Evolutionary conservation across 2,113 vertebrate species (phyloP).

Genomic region (Isichthys henryi): DNA sequence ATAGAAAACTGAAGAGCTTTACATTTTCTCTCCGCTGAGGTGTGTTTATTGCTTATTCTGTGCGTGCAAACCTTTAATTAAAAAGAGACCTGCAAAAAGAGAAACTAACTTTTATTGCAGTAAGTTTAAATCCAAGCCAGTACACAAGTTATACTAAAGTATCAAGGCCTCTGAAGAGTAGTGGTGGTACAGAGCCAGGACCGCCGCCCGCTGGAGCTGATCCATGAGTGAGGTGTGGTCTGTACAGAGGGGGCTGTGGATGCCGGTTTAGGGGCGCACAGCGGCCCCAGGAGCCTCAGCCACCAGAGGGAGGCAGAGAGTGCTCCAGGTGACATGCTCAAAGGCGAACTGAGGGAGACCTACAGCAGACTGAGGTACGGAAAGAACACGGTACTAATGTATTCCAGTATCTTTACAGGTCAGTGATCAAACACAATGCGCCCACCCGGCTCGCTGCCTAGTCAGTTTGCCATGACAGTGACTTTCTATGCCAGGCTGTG

Average conservation of each 20-base stretch:
- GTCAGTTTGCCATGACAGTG: not conserved
- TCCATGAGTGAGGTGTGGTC: not conserved
- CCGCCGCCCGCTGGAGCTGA: too few species aligned
- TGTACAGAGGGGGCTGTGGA: not conserved
- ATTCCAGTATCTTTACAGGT: not conserved
- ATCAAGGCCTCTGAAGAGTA: slow-evolving; percentile 5
- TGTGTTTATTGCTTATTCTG: not conserved
- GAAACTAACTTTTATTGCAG: slow-evolving; percentile 11
- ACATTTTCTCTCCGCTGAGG: not conserved
- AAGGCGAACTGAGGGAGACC: not conserved
- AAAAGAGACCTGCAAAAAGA: not conserved
- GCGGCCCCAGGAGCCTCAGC: not conserved
- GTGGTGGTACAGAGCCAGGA: not conserved
- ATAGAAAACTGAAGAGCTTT: slow-evolving; percentile 41
- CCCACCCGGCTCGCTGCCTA: too few species aligned
- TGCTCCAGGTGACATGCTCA: not conserved
- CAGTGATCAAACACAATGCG: not conserved
- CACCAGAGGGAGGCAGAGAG: not conserved
- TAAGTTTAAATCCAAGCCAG: slow-evolving; percentile 11
- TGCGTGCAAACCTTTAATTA: not conserved
- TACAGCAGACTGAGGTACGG: not conserved
- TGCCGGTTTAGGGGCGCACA: not conserved
- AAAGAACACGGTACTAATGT: too few species aligned
- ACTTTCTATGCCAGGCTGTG: not conserved
- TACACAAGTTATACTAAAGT: not conserved